These are phyloP conservation scores for Typhlomys cinereus DNA, from an alignment of 2,113 vertebrate species.

Conservation along the genomic window DNA sequence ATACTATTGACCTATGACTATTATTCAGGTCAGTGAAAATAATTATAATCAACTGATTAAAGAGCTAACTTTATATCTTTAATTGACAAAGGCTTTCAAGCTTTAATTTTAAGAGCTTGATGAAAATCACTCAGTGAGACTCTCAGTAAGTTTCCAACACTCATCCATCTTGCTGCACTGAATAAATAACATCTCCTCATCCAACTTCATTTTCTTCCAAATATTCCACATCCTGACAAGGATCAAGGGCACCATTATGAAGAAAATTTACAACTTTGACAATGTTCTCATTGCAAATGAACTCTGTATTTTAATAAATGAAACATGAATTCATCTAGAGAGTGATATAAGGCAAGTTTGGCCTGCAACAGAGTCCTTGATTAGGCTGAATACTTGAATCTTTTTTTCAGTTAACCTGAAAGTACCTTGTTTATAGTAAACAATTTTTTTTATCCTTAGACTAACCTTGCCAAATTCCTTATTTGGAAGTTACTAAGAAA, in stretches of 20 bases:
- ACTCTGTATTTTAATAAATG: neutral
- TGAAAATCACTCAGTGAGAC: constrained; percentile 18
- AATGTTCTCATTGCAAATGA: constrained; percentile 2
- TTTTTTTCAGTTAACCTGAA: neutral
- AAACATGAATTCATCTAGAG: constrained; percentile 29
- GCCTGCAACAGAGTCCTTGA: neutral
- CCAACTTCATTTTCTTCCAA: constrained; percentile 35
- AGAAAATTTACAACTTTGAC: constrained; percentile 27
- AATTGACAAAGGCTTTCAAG: constrained; percentile 53
- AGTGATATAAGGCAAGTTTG: neutral
- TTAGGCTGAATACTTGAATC: constrained; percentile 7
- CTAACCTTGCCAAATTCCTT: constrained; percentile 16
- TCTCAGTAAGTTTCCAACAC: constrained; percentile 15
- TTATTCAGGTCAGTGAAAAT: constrained; percentile 53
- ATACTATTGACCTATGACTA: constrained; percentile 39
- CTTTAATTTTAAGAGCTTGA: constrained; percentile 46
- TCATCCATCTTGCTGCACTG: neutral
- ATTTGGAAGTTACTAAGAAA: constrained; percentile 1
- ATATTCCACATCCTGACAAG: neutral
- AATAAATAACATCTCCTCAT: neutral
- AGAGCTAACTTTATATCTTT: constrained; percentile 10
- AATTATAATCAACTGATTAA: constrained; percentile 41
- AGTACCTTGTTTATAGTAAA: neutral
- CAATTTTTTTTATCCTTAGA: neutral
- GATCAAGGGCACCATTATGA: constrained; percentile 21